Evolutionary conservation across 2,113 vertebrate species (phyloP).

Genomic region (Procavia capensis): DNA sequence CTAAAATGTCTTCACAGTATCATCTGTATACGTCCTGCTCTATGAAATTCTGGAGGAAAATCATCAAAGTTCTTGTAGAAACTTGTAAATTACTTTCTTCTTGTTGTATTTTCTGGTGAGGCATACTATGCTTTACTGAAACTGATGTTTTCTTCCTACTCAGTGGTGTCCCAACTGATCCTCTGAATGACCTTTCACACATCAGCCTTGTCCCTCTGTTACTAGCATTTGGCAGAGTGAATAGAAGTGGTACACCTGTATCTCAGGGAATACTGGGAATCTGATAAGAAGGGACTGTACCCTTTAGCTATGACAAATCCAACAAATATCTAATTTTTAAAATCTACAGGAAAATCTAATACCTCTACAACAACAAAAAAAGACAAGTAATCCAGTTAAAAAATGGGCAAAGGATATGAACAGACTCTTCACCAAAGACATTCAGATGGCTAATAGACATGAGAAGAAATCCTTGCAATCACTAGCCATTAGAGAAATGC

Average conservation of each 20-base stretch:
- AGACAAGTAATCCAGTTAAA: no score
- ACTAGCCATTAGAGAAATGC: no score
- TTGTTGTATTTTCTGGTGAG: not conserved
- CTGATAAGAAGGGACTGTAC: conserved; percentile 34
- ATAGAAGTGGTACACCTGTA: conserved; percentile 11
- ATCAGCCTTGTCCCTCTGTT: not conserved
- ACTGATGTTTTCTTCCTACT: not conserved
- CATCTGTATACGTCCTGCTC: not conserved
- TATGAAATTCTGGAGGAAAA: not conserved
- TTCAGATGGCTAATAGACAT: no score
- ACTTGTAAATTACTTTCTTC: not conserved
- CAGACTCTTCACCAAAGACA: no score
- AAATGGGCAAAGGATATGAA: no score
- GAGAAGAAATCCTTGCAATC: no score
- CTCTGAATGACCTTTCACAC: not conserved
- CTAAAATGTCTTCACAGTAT: conserved; percentile 3
- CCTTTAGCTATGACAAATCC: no score
- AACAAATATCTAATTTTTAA: no score
- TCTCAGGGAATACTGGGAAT: not conserved
- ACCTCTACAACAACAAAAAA: no score
- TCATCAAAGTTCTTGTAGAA: not conserved
- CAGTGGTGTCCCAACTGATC: not conserved
- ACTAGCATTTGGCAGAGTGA: conserved; percentile 2
- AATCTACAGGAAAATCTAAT: no score
- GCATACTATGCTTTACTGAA: not conserved